Evolutionary conservation across 2,113 vertebrate genomes (phyloP).

Genomic region (Myrmophylax atrothorax): DNA sequence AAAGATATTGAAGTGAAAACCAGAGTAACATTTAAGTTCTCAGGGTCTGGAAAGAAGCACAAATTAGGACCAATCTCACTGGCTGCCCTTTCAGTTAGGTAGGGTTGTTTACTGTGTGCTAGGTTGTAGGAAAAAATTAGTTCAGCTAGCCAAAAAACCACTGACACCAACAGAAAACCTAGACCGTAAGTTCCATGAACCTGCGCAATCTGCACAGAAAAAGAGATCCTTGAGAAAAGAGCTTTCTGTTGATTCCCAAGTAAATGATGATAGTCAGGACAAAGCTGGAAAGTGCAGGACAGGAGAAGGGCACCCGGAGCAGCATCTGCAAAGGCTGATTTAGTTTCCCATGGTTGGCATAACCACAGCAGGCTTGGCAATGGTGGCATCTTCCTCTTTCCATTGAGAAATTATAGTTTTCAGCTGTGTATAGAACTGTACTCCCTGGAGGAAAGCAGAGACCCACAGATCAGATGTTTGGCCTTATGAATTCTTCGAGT

Average conservation of each 20-base stretch:
- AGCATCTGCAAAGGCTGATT: conserved; percentile 34
- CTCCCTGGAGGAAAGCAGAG: conserved; percentile 79
- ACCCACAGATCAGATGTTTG: not conserved
- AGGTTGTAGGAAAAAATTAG: not conserved
- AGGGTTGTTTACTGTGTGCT: not conserved
- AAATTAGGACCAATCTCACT: not conserved
- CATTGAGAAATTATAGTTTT: conserved; percentile 96
- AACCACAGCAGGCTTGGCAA: conserved; percentile 88
- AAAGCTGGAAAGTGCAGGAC: conserved; percentile 26
- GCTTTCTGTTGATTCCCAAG: conserved; percentile 28
- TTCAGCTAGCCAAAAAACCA: not conserved
- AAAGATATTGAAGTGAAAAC: not conserved
- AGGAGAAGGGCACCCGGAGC: conserved; percentile 28
- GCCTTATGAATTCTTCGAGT: not conserved
- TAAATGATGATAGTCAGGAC: not conserved
- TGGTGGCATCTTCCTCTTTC: conserved; percentile 94
- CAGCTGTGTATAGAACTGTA: conserved; percentile 96
- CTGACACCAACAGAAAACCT: conserved; percentile 26
- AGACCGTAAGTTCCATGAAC: not conserved
- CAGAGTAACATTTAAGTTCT: not conserved
- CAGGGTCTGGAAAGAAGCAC: not conserved
- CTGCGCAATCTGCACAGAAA: not conserved
- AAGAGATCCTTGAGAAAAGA: conserved; percentile 5
- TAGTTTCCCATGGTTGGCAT: conserved; percentile 98
- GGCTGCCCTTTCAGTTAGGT: not conserved